phyloP scores from a whole-genome alignment of 2,797 vertebrate species.

The Epinephelus awoara region DNA sequence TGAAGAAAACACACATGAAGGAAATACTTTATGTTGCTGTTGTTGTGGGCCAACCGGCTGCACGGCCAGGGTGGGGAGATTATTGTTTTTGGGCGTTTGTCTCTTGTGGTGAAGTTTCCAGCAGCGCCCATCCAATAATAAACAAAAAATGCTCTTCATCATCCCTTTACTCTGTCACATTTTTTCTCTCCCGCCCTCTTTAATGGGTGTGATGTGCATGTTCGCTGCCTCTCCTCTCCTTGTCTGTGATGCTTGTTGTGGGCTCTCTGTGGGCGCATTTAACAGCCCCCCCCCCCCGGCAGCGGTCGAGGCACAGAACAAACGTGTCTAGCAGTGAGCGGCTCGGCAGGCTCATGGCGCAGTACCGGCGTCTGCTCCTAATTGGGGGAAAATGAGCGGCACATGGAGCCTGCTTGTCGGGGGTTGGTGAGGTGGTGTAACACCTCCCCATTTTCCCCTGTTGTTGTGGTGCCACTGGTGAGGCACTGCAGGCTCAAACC shows the following conservation, averaged over 20 bases:
- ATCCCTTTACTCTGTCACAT: conserved; percentile 66
- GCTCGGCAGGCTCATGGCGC: conserved; percentile 76
- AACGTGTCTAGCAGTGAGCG: conserved; percentile 77
- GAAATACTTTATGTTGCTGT: conserved; percentile 69
- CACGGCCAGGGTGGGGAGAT: conserved; percentile 71
- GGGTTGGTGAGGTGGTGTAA: conserved; percentile 70
- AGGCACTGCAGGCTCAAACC: conserved; percentile 65
- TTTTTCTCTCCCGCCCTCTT: conserved; percentile 66
- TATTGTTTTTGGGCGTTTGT: conserved; percentile 79
- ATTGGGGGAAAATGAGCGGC: conserved; percentile 86
- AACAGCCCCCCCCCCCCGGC: conserved; percentile 75
- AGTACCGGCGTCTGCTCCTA: conserved; percentile 83
- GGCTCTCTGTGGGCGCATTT: conserved; percentile 81
- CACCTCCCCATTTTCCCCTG: conserved; percentile 74
- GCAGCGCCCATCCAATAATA: conserved; percentile 75
- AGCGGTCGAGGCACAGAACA: conserved; percentile 82
- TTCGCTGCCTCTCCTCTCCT: conserved; percentile 69
- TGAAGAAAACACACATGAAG: conserved; percentile 68
- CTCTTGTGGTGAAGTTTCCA: conserved; percentile 80
- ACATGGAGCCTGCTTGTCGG: conserved; percentile 85
- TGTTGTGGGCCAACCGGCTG: conserved; percentile 72
- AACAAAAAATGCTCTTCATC: conserved; percentile 75
- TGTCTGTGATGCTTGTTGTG: conserved; percentile 82
- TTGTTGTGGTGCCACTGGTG: conserved; percentile 80
- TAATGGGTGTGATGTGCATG: conserved; percentile 80